A percentile compares a stretch with the other conserved stretches of the same genome.
Conservation (phyloP, 2,113 vertebrate species). For the Carassius gibelio region DNA sequence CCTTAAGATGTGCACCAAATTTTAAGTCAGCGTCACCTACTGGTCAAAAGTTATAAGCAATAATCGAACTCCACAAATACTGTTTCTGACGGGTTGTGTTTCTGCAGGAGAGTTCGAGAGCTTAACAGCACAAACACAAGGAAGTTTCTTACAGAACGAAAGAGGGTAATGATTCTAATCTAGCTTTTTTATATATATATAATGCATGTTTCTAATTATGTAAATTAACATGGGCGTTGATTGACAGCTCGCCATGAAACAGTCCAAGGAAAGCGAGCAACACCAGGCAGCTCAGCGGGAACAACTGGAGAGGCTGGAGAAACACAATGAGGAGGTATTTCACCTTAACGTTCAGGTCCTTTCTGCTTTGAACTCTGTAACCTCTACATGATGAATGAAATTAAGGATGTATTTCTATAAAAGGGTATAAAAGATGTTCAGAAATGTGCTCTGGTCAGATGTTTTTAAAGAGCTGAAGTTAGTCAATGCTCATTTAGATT, state of each 20-base stretch:
- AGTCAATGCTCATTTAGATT: neutral
- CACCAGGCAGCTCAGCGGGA: conserved; percentile 92
- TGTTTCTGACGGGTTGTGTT: neutral
- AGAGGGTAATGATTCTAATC: conserved; percentile 80
- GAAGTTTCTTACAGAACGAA: conserved; percentile 97
- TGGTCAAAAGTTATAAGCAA: neutral
- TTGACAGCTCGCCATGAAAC: conserved; percentile 90
- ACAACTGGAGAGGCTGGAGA: conserved; percentile 92
- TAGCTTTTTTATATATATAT: neutral
- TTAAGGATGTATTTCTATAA: neutral
- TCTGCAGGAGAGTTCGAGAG: conserved; percentile 90
- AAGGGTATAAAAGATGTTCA: neutral
- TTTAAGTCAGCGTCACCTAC: neutral
- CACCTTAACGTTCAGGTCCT: neutral
- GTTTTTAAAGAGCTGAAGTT: neutral
- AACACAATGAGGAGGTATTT: conserved; percentile 94
- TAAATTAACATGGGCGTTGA: conserved; percentile 34
- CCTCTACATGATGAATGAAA: neutral
- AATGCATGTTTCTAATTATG: neutral
- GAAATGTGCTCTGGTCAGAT: neutral
- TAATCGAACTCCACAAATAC: neutral
- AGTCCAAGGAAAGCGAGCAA: conserved; percentile 95
- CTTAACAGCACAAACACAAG: conserved; percentile 99
- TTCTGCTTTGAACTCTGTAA: neutral
- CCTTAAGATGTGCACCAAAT: neutral